Conservation (phyloP, 2,797 vertebrate genomes). For the Emydoidea blandingii region DNA sequence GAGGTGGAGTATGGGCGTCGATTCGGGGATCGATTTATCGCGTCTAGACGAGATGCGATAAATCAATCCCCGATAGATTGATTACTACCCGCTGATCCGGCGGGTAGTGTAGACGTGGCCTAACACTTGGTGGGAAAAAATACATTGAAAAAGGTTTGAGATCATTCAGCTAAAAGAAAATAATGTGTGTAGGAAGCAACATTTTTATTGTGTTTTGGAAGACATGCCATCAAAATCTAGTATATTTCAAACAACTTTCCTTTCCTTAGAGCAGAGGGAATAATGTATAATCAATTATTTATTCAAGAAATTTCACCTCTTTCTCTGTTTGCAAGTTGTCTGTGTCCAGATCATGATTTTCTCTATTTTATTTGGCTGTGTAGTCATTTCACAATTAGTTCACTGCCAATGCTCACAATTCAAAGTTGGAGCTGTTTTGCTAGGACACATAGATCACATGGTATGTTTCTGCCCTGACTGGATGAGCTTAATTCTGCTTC, state of each 20-base stretch:
- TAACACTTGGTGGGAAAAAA: neutral
- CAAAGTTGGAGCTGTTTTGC: neutral
- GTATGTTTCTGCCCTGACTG: neutral
- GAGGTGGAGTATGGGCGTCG: too few species aligned
- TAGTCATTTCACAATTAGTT: neutral
- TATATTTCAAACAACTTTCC: conserved; percentile 28
- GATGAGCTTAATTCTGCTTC: neutral
- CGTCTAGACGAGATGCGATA: too few species aligned
- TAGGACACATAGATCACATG: neutral
- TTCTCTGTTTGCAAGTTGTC: neutral
- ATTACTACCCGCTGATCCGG: too few species aligned
- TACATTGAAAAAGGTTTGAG: neutral
- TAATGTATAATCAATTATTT: neutral
- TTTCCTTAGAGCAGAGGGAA: neutral
- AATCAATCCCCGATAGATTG: too few species aligned
- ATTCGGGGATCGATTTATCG: too few species aligned
- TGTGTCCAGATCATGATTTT: neutral
- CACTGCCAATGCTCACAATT: neutral
- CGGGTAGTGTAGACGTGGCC: too few species aligned
- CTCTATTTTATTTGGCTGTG: neutral
- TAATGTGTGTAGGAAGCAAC: neutral
- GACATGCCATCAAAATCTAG: neutral
- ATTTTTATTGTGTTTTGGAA: conserved; percentile 6
- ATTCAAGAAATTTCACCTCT: neutral
- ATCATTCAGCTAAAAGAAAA: neutral